A percentile compares a stretch with the other conserved stretches of the same genome.
phyloP scores from a whole-genome alignment of 2,113 vertebrate species.

The human (Homo sapiens) region GRCh38 chr3:180177501-180178000 shows the following conservation, averaged over 20 bases:
- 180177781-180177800: neutral
- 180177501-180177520: neutral
- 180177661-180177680: neutral
- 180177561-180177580: neutral
- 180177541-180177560: neutral
- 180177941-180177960: neutral
- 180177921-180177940: constrained; percentile 11
- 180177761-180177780: neutral
- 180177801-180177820: neutral
- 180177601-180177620: neutral
- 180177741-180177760: neutral
- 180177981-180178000: neutral
- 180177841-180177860: neutral
- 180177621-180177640: neutral
- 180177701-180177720: neutral
- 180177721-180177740: neutral
- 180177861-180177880: neutral
- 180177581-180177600: neutral
- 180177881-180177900: neutral
- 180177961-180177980: neutral
- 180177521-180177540: neutral
- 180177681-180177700: constrained; percentile 9
- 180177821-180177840: neutral
- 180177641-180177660: neutral
- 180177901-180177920: constrained; percentile 1